Conservation (phyloP, 2,113 vertebrate species). For the Tetraodon nigroviridis region DNA sequence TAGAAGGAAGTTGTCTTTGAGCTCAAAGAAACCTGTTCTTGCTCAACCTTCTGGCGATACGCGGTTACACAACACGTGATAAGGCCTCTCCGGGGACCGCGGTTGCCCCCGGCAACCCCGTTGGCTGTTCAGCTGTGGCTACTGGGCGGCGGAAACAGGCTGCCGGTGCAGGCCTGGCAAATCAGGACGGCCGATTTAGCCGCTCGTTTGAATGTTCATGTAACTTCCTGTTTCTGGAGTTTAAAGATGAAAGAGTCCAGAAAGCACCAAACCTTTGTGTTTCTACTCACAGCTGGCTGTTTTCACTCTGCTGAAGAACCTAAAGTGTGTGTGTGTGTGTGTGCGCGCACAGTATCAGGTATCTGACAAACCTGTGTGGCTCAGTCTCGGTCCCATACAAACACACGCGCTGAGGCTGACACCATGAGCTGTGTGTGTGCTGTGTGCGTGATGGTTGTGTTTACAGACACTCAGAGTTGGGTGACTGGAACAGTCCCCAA, state of each 20-base stretch:
- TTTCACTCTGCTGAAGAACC: neutral
- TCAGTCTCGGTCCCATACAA: neutral
- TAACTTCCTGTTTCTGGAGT: too few relatives aligned
- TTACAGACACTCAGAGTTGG: neutral
- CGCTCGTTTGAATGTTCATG: too few relatives aligned
- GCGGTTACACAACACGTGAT: neutral
- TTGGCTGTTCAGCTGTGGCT: too few relatives aligned
- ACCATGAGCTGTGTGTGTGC: neutral
- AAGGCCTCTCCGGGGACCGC: neutral
- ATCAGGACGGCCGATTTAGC: too few relatives aligned
- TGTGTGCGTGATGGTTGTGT: neutral
- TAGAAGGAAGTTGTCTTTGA: too few relatives aligned
- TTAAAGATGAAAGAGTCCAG: too few relatives aligned
- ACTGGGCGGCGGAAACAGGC: too few relatives aligned
- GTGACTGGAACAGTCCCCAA: too few relatives aligned
- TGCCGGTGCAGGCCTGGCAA: too few relatives aligned
- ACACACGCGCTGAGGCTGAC: neutral
- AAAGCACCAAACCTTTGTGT: too few relatives aligned
- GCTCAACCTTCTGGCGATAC: neutral
- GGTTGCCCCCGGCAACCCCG: slow-evolving; percentile 1
- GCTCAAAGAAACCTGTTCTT: neutral
- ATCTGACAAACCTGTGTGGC: neutral
- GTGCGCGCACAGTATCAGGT: neutral
- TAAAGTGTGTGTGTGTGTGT: neutral
- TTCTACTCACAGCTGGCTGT: neutral